A percentile compares a stretch with the other conserved stretches of the same genome.
Conservation (phyloP, 2,888 invertebrate species). For the Endotricha flammealis region DNA sequence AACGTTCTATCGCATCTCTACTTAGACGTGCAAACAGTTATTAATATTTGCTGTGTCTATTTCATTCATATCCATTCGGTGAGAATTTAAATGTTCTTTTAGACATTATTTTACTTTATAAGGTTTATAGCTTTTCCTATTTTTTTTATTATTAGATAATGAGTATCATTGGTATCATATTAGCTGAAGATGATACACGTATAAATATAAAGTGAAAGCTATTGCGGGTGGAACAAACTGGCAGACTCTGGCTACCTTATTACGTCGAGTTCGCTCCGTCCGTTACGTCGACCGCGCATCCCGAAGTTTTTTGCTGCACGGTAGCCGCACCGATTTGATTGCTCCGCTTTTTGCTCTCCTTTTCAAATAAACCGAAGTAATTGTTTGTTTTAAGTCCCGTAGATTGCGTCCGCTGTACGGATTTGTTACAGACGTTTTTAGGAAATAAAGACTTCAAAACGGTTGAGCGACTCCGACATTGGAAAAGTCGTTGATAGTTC, state of each 20-base stretch:
- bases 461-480: slow-evolving; percentile 43
- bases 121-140: too few species aligned
- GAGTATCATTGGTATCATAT: too few species aligned
- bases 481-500: neutral
- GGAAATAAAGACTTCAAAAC: slow-evolving; percentile 69
- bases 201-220: slow-evolving; percentile 17
- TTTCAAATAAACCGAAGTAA: slow-evolving; percentile 74
- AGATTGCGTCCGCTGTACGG: slow-evolving; percentile 66
- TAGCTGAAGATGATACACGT: too few species aligned
- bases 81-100: too few species aligned
- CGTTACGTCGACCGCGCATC: slow-evolving; percentile 52
- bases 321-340: slow-evolving; percentile 73
- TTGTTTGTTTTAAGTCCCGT: slow-evolving; percentile 75
- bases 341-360: slow-evolving; percentile 69
- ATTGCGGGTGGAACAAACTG: slow-evolving; percentile 29
- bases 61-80: too few species aligned
- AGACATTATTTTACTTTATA: too few species aligned
- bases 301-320: slow-evolving; percentile 65
- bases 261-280: slow-evolving; percentile 42
- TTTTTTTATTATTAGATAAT: too few species aligned
- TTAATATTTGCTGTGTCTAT: too few species aligned
- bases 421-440: slow-evolving; percentile 69
- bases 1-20: too few species aligned
- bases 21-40: too few species aligned
- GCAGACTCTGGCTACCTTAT: slow-evolving; percentile 62